These are phyloP conservation scores for Griposia aprilina DNA, from an alignment of 2,888 invertebrate species.

Conservation along the genomic window DNA sequence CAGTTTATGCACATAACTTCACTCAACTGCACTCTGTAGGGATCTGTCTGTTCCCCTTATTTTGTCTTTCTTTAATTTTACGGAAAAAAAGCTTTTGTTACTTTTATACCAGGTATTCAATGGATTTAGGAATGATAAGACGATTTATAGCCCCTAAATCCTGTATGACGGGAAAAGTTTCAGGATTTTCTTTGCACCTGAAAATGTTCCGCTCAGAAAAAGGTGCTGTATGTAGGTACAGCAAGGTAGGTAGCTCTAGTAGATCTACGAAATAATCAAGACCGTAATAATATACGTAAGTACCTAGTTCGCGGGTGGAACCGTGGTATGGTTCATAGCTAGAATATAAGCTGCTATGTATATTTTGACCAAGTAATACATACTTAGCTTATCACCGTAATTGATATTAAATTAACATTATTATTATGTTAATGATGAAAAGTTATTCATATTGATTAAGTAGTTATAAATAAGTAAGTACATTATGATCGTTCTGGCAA, in stretches of 20 bases:
- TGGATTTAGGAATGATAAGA: constrained; percentile 11
- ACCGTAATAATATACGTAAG: not conserved
- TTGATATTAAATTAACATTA: constrained; percentile 2
- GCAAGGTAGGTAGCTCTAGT: not conserved
- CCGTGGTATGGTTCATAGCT: not conserved
- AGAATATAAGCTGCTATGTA: not conserved
- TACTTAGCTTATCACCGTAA: not conserved
- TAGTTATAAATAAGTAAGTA: constrained; percentile 5
- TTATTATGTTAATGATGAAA: not conserved
- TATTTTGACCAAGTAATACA: not conserved
- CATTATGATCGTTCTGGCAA: not conserved
- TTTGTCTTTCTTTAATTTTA: not conserved
- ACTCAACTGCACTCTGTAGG: not conserved
- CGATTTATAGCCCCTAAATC: constrained; percentile 1
- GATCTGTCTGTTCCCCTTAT: not conserved
- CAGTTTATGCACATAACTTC: not conserved
- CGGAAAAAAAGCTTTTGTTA: no score
- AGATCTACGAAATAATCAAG: not conserved
- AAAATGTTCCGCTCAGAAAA: not conserved
- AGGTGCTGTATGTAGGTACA: not conserved
- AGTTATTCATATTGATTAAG: constrained; percentile 7
- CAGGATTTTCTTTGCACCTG: not conserved
- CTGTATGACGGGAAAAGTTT: constrained; percentile 3
- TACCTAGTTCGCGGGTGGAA: not conserved
- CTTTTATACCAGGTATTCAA: not conserved